Percentiles rank a stretch among this genome's conserved stretches.
Conservation (phyloP, 2,797 vertebrate genomes). For the Sorex maritimensis region DNA sequence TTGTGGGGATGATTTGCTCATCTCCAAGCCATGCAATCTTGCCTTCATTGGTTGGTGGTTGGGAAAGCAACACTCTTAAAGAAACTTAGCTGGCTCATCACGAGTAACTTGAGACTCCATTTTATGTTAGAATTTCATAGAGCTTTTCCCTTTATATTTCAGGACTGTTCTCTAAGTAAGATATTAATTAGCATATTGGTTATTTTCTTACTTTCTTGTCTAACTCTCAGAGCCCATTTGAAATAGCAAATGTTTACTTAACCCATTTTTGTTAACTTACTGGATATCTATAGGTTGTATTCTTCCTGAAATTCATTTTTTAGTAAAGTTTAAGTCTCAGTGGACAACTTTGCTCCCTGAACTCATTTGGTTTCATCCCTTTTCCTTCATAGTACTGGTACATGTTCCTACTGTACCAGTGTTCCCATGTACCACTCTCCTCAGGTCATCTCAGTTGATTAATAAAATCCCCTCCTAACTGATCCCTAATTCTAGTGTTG, state of each 20-base stretch:
- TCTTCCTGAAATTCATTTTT: slow-evolving; percentile 11
- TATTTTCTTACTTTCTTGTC: slow-evolving; percentile 31
- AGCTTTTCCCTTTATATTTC: not conserved
- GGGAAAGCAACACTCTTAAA: not conserved
- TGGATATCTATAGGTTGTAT: not conserved
- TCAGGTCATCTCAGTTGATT: not conserved
- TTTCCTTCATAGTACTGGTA: not conserved
- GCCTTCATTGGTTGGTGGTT: not conserved
- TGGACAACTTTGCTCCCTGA: not conserved
- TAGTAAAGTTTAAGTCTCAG: not conserved
- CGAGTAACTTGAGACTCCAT: not conserved
- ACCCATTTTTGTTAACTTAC: slow-evolving; percentile 27
- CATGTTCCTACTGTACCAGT: not conserved
- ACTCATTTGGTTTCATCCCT: not conserved
- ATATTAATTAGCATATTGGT: not conserved
- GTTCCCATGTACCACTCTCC: not conserved
- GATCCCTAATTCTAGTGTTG: not conserved
- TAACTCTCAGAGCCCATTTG: not conserved
- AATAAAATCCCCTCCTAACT: not conserved
- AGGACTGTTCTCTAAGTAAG: slow-evolving; percentile 17
- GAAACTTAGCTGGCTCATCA: slow-evolving; percentile 10
- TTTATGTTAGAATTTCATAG: slow-evolving; percentile 46
- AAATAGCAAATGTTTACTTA: slow-evolving; percentile 33
- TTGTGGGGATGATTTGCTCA: slow-evolving; percentile 62
- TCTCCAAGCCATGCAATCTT: slow-evolving; percentile 21